Conservation (phyloP, 2,113 vertebrate species). For the Cricetomys ansorgei region DNA sequence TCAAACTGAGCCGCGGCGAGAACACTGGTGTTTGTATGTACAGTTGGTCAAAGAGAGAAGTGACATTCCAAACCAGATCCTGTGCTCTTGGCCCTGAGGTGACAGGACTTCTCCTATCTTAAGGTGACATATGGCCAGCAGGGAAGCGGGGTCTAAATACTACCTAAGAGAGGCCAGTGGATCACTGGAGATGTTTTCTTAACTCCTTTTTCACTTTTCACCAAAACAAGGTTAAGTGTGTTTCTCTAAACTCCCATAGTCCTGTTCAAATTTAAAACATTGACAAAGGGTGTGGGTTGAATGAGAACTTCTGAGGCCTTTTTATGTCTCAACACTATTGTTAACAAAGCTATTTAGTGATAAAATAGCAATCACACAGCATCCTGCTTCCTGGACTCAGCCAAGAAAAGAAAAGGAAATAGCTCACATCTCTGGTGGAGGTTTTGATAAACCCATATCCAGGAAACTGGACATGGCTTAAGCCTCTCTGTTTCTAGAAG, state of each 20-base stretch:
- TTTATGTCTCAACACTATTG: background rate
- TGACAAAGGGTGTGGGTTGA: background rate
- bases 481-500: slow-evolving; percentile 67
- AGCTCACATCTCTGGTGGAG: background rate
- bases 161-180: background rate
- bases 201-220: background rate
- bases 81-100: background rate
- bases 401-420: slow-evolving; percentile 69
- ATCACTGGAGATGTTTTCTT: background rate
- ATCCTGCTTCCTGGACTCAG: slow-evolving; percentile 61
- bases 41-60: background rate
- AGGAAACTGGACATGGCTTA: slow-evolving; percentile 74
- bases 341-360: slow-evolving; percentile 38
- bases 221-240: background rate
- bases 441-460: slow-evolving; percentile 36
- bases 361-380: background rate
- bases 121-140: accelerated
- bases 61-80: background rate
- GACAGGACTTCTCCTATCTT: background rate
- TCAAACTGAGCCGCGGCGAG: background rate
- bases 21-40: background rate
- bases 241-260: background rate
- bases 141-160: background rate
- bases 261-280: background rate
- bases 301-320: slow-evolving; percentile 59